These are phyloP conservation scores for Metacarcinus magister DNA, from an alignment of 2,888 invertebrate species.

Conservation along the genomic window DNA sequence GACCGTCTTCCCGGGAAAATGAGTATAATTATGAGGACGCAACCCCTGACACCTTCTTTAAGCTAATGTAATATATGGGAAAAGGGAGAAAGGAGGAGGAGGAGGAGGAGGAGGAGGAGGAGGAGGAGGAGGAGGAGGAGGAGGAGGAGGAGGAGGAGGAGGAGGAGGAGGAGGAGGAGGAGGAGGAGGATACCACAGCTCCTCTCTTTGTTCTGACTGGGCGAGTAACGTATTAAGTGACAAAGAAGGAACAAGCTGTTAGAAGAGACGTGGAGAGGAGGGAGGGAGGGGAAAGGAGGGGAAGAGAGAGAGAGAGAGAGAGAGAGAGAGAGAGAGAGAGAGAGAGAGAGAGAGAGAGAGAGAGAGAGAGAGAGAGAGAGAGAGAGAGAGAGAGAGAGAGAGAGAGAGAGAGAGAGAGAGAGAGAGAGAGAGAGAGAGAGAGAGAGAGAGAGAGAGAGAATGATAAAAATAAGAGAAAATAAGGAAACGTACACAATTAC, in stretches of 20 bases:
- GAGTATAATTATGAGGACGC: neutral
- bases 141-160: neutral
- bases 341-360: slow-evolving; percentile 57
- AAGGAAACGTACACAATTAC: too few relatives aligned
- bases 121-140: slow-evolving; percentile 36
- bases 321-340: slow-evolving; percentile 47
- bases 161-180: neutral
- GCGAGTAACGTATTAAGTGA: neutral
- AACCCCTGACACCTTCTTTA: neutral
- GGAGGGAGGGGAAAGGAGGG: neutral
- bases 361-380: slow-evolving; percentile 50
- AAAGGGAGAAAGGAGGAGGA: neutral
- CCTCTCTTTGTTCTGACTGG: neutral
- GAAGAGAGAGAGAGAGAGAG: slow-evolving; percentile 31
- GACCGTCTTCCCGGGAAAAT: neutral
- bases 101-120: slow-evolving; percentile 33
- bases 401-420: neutral
- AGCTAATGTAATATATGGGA: neutral
- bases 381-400: neutral
- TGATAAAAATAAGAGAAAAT: too few relatives aligned
- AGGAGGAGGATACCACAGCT: neutral
- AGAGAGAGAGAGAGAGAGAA: too few relatives aligned
- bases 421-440: neutral
- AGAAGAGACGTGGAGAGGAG: neutral
- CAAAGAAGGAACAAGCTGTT: slow-evolving; percentile 26